Evolutionary conservation across 2,113 vertebrate genomes (phyloP), one percentile per base, ranked within the genome.

Genomic region (Onychorhynchus coronatus): DNA sequence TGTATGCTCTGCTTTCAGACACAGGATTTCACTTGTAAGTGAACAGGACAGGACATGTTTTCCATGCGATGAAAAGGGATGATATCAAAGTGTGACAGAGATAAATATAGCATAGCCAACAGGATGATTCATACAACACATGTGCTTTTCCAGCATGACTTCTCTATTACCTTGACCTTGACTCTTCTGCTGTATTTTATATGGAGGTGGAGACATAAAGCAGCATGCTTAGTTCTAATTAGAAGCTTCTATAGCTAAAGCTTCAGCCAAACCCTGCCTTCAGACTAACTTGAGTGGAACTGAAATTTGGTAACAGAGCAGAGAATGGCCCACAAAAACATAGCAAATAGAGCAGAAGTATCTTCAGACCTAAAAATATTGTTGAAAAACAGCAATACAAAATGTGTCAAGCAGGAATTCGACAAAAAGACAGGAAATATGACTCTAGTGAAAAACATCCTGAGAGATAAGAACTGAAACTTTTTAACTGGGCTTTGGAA

Each of bases 111-210:
- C 61, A 55, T 33, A 28, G 66, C 73, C 70, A 78, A 63, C 1
- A 33, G 39, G 61, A 47, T 88, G 88, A 95, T 59, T 94, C 92
- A 93, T 16, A 47, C 49, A 80, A 79, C 65, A 80, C 55, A 44
- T 20, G 80, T 74, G 63, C 59, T 91, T 77, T 65, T 87, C 77
- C 88, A 85, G 73, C 37, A 81, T 68, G 72, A 71, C 73, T 90
- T 55, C 55, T 90, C 63, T 83, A 61, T 55, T 76, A 61, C 59
- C 68, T 37, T 81, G 85, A 85, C 50, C 56, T 79, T 61, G 68
- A 73, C 85, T 89, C 63, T 47, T 89, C 66, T 84, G 49, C n/a
- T 91, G 28, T 42, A 22, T 71, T 94, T 85, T 72, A 61, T 56
- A n/a, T 7, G 24, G 59, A 91, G 87, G 46, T 44, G 37, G 47